Evolutionary conservation across 53 echinoderm and acorn worm species (phyloP).

Genomic region (Paracentrotus lividus): DNA sequence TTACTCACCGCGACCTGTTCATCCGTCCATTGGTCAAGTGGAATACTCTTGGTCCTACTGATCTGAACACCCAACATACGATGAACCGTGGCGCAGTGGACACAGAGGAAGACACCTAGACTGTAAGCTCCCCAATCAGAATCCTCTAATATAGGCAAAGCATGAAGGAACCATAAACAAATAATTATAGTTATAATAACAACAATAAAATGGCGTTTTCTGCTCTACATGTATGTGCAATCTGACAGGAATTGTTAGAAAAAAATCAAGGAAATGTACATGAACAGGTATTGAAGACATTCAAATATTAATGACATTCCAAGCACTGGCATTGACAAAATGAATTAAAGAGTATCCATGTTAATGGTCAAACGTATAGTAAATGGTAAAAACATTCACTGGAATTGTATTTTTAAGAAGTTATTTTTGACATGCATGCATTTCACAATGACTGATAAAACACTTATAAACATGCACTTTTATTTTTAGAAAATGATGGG

Average conservation of each 20-base stretch:
- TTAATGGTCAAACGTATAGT: not conserved
- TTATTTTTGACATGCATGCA: too few species aligned
- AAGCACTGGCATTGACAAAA: not conserved
- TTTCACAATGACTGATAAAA: too few species aligned
- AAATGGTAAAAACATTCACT: not conserved
- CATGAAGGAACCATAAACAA: too few species aligned
- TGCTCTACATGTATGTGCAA: too few species aligned
- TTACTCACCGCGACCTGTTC: constrained; percentile 91
- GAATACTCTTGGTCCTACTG: constrained; percentile 94
- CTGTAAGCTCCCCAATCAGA: constrained; percentile 96
- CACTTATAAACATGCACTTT: not conserved
- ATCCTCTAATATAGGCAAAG: constrained; percentile 68
- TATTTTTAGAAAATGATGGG: not conserved
- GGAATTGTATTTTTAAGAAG: too few species aligned
- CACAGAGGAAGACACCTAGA: constrained; percentile 94
- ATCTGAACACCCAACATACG: constrained; percentile 97
- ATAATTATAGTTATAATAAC: too few species aligned
- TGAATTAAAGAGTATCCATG: not conserved
- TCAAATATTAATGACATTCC: too few species aligned
- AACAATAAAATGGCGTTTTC: too few species aligned
- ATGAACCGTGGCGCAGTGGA: constrained; percentile 91
- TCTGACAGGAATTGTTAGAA: constrained; percentile 39
- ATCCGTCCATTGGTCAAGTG: constrained; percentile 92
- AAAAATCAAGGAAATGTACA: too few species aligned
- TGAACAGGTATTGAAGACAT: too few species aligned